These are phyloP conservation scores for Eupithecia insigniata DNA, from an alignment of 2,888 invertebrate genomes.

Conservation along the genomic window DNA sequence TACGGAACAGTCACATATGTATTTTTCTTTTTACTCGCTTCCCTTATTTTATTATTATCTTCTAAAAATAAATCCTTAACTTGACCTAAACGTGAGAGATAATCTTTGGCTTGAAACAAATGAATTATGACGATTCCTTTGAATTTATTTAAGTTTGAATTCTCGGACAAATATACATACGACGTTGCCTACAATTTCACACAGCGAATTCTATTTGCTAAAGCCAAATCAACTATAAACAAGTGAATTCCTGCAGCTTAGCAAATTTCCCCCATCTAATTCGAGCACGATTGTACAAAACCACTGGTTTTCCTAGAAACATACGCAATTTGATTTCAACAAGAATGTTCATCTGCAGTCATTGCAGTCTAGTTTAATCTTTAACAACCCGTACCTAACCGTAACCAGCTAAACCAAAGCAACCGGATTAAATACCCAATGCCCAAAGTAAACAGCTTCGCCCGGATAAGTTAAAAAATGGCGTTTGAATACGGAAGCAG, in stretches of 20 bases:
- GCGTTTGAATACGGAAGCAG: conserved; percentile 26
- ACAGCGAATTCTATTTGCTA: background rate
- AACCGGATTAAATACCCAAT: conserved; percentile 2
- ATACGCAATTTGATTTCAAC: background rate
- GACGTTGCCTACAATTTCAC: background rate
- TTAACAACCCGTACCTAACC: background rate
- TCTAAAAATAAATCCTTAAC: background rate
- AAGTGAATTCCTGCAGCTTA: background rate
- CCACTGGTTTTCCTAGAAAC: background rate
- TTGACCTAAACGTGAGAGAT: background rate
- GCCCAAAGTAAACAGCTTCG: conserved; percentile 38
- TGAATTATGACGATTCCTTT: background rate
- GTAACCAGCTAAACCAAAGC: background rate
- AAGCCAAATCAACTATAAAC: background rate
- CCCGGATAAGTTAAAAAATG: conserved; percentile 40
- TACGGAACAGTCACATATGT: background rate
- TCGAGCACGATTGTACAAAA: background rate
- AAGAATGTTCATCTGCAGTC: background rate
- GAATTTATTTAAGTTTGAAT: background rate
- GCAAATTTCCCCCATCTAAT: background rate
- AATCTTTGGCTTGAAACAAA: background rate
- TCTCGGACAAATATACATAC: background rate
- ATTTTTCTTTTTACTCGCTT: background rate
- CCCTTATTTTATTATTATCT: background rate
- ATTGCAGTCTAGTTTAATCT: background rate